A percentile compares a stretch with the other conserved stretches of the same genome.
Evolutionary conservation across 2,888 invertebrate genomes (phyloP).

Genomic region (Nemoura dubitans): DNA sequence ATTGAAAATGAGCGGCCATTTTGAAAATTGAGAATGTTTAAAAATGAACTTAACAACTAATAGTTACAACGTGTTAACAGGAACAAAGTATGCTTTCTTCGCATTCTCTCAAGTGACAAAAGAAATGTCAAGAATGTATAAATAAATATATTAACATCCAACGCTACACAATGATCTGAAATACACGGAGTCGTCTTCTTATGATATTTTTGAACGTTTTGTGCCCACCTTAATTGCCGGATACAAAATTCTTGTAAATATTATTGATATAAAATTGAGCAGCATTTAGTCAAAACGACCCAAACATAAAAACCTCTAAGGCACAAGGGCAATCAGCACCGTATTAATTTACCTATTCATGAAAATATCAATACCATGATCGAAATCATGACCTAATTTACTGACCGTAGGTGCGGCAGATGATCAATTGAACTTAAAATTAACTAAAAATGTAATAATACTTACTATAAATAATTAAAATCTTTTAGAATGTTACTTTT

Average conservation of each 20-base stretch:
- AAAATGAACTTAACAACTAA: background rate
- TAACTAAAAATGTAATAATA: conserved; percentile 4
- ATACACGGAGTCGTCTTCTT: background rate
- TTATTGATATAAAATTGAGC: background rate
- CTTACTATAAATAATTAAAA: background rate
- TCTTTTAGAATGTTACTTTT: background rate
- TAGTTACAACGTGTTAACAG: background rate
- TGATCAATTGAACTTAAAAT: background rate
- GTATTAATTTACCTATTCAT: background rate
- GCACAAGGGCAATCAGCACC: background rate
- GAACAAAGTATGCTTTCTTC: background rate
- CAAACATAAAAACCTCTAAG: background rate
- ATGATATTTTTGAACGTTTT: background rate
- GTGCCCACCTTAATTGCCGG: background rate
- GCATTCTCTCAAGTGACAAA: background rate
- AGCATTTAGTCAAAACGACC: background rate
- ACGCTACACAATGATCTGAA: background rate
- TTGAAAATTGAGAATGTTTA: background rate
- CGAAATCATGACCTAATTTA: too few relatives aligned
- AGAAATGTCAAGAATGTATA: background rate
- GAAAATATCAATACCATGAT: too few relatives aligned
- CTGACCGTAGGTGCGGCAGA: background rate
- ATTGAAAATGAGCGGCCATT: background rate
- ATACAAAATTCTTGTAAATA: too few relatives aligned
- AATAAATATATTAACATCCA: background rate